Conservation (phyloP, 2,113 vertebrate species). For the Onychorhynchus coronatus region DNA sequence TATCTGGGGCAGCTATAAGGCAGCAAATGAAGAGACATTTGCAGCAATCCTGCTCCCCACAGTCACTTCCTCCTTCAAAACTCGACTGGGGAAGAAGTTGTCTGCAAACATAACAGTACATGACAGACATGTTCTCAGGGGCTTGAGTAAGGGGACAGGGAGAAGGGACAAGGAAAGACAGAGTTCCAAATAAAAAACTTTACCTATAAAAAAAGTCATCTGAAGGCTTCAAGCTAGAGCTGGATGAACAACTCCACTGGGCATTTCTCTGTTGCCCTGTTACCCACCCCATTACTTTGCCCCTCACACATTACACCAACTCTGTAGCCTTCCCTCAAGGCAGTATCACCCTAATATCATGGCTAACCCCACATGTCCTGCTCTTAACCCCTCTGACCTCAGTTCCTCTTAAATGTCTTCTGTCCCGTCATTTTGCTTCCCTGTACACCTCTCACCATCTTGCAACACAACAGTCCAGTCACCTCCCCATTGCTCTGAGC, state of each 20-base stretch:
- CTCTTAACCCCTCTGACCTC: background rate
- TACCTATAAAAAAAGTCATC: background rate
- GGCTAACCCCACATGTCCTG: background rate
- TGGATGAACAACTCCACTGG: background rate
- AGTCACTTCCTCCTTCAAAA: constrained; percentile 46
- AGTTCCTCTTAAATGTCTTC: background rate
- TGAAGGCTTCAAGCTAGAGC: background rate
- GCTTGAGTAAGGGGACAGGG: background rate
- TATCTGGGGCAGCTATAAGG: background rate
- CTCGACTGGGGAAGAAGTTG: background rate
- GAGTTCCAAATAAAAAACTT: fast-evolving
- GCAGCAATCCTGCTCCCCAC: background rate
- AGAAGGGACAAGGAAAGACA: background rate
- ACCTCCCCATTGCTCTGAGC: background rate
- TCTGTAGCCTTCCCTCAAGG: background rate
- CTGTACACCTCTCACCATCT: background rate
- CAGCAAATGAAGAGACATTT: constrained; percentile 8
- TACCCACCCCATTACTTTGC: background rate
- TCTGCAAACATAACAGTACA: background rate
- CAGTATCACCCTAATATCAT: background rate
- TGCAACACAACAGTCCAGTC: background rate
- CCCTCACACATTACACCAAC: background rate
- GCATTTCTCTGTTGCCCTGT: background rate
- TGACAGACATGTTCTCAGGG: background rate
- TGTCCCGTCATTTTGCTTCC: background rate